These are phyloP conservation scores for Zygothrica quintamaculata DNA, from an alignment of 2,888 invertebrate species.

Conservation along the genomic window DNA sequence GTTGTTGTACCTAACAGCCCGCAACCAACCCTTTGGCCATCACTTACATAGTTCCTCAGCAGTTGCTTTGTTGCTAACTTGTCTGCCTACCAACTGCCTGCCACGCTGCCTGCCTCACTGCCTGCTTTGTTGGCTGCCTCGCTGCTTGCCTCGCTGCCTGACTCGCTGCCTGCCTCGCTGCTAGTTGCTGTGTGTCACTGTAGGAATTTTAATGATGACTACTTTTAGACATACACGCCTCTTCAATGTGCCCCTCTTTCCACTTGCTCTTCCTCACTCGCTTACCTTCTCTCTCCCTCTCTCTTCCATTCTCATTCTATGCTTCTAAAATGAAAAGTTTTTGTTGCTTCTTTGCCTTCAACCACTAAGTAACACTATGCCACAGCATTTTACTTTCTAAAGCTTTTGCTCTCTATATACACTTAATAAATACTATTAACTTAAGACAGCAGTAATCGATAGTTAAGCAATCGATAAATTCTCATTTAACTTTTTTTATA, in stretches of 20 bases:
- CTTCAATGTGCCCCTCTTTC: constrained; percentile 54
- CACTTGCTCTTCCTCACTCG: not conserved
- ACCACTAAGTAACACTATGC: constrained; percentile 43
- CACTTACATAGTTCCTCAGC: not conserved
- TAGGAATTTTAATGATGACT: constrained; percentile 82
- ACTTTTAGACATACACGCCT: constrained; percentile 79
- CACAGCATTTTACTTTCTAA: no score
- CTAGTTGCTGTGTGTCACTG: constrained; percentile 70
- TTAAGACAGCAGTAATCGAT: no score
- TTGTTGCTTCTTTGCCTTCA: no score
- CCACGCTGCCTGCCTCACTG: constrained; percentile 12
- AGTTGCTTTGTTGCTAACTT: not conserved
- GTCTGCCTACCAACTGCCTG: not conserved
- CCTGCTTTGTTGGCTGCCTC: constrained; percentile 21
- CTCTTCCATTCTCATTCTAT: constrained; percentile 7
- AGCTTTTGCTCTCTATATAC: not conserved
- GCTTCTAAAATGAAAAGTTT: constrained; percentile 45
- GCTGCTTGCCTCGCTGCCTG: not conserved
- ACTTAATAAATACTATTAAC: no score
- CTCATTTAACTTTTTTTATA: no score
- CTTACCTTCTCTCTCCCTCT: not conserved
- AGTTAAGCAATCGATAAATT: no score
- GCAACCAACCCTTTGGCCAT: not conserved
- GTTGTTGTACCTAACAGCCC: not conserved
- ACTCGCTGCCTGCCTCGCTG: constrained; percentile 27